Conservation (phyloP, 2,113 vertebrate genomes). For the Rhodinocichla rosea region DNA sequence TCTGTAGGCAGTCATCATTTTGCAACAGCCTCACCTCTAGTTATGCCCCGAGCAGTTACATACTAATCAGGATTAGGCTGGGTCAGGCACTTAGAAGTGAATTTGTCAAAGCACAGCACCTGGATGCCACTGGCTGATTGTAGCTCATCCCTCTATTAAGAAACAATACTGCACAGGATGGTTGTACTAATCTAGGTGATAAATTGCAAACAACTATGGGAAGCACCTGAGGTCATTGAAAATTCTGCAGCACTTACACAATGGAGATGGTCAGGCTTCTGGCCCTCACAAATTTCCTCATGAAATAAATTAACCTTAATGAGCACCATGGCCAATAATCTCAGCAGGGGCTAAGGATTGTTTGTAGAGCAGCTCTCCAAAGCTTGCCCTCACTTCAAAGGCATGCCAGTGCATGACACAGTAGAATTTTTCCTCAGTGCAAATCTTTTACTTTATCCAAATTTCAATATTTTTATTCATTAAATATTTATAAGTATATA, state of each 20-base stretch:
- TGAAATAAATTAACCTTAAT: neutral
- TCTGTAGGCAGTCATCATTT: neutral
- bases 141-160: fast-evolving
- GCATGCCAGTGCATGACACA: neutral
- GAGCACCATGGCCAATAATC: neutral
- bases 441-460: neutral
- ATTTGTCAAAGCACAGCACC: neutral
- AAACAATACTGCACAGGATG: neutral
- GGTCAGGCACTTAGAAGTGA: neutral
- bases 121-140: neutral
- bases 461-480: neutral
- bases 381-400: neutral
- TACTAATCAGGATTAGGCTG: neutral
- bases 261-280: neutral
- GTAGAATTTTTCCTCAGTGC: neutral
- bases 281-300: neutral
- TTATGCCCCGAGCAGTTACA: neutral
- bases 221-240: neutral
- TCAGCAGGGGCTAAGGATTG: neutral
- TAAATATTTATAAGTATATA: neutral
- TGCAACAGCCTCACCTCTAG: neutral
- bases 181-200: neutral
- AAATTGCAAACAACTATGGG: neutral
- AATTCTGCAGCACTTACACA: neutral
- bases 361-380: neutral